A percentile compares a stretch with the other conserved stretches of the same genome.
phyloP scores from a whole-genome alignment of 37 sponge, comb jelly and placozoan species.

The Hexactinellida sp. region DNA sequence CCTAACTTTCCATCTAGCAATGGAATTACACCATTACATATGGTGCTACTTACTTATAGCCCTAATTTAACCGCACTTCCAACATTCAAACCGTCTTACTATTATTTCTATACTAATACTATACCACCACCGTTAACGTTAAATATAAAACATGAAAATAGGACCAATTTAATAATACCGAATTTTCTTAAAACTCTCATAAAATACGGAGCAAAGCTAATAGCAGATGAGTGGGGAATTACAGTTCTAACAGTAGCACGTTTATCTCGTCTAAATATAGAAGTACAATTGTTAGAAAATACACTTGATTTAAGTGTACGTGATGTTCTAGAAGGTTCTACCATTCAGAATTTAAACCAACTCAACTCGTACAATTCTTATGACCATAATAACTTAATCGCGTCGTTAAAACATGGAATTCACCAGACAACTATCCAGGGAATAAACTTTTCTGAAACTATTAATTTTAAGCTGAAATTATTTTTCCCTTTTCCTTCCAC shows the following conservation, averaged over 20 bases:
- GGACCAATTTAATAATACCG: background rate
- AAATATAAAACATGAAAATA: background rate
- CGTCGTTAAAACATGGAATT: background rate
- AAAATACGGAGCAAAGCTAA: background rate
- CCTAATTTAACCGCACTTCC: background rate
- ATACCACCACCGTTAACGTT: background rate
- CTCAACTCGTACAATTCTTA: background rate
- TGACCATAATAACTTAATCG: background rate
- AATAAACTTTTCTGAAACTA: background rate
- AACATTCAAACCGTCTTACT: background rate
- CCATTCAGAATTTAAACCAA: background rate
- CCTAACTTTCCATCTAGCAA: background rate
- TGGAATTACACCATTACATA: background rate
- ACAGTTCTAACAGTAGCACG: background rate
- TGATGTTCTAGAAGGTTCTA: conserved; percentile 10
- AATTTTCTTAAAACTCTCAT: background rate
- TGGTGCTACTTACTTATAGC: background rate
- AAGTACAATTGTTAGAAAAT: background rate
- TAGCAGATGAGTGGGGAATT: background rate
- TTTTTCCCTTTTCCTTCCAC: background rate
- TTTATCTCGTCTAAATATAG: background rate
- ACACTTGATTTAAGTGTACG: background rate
- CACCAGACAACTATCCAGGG: background rate
- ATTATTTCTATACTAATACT: background rate
- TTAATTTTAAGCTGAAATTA: background rate